Conservation (phyloP, 2,113 vertebrate genomes). For the Butorides virescens region DNA sequence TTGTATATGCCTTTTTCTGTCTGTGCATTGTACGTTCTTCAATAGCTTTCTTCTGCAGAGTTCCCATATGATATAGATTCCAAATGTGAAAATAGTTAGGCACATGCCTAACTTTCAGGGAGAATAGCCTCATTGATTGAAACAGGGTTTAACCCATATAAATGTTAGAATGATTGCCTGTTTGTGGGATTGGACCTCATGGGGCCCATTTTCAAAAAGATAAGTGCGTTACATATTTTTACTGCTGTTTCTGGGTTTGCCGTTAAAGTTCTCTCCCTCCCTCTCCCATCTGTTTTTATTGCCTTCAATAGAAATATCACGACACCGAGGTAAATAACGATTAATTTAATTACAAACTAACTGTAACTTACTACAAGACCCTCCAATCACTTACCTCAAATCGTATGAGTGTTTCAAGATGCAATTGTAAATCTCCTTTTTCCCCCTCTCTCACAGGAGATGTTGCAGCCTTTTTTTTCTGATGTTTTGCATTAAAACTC, state of each 20-base stretch:
- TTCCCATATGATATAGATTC: not conserved
- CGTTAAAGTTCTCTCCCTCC: not conserved
- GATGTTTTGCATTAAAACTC: slow-evolving; percentile 56
- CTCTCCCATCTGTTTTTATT: slow-evolving; percentile 6
- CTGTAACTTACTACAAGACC: not conserved
- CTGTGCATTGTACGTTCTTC: not conserved
- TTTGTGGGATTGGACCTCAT: not conserved
- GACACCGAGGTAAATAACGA: not conserved
- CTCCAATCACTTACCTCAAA: slow-evolving; percentile 70
- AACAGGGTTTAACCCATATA: not conserved
- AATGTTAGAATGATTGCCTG: not conserved
- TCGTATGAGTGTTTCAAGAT: slow-evolving; percentile 41
- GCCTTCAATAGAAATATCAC: not conserved
- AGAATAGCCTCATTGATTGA: slow-evolving; percentile 16
- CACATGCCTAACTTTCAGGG: not conserved
- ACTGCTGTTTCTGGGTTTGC: not conserved
- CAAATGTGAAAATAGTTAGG: slow-evolving; percentile 14
- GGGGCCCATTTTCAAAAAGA: not conserved
- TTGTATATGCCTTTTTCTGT: not conserved
- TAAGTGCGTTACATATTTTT: not conserved
- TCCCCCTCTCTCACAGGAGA: slow-evolving; percentile 1
- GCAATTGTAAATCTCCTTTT: slow-evolving; percentile 28
- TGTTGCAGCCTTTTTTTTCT: slow-evolving; percentile 32
- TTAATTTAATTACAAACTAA: slow-evolving; percentile 32
- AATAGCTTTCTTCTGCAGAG: not conserved